Evolutionary conservation across 1,140 invertebrate genomes (phyloP).

Genomic region (Philotrypesis tridentata): DNA sequence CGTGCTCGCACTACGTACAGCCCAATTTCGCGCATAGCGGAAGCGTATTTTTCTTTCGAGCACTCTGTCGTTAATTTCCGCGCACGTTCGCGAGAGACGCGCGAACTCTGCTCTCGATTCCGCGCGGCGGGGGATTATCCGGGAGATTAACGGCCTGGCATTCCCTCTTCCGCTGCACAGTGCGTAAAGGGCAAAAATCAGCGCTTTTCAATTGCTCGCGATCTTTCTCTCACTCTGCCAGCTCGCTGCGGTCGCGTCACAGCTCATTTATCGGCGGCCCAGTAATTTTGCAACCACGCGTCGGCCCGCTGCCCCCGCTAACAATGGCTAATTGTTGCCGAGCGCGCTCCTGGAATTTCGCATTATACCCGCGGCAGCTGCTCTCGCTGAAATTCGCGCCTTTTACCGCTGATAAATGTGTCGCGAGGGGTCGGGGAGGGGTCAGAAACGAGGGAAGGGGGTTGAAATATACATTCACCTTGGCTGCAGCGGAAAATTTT

Average conservation of each 20-base stretch:
- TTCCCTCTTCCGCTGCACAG: neutral
- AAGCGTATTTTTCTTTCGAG: neutral
- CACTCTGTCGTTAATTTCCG: neutral
- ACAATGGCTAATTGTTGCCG: slow-evolving; percentile 22
- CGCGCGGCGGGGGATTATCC: slow-evolving; percentile 21
- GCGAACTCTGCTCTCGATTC: no score
- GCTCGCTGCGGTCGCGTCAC: neutral
- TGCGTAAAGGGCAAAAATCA: slow-evolving; percentile 2
- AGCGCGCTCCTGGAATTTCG: neutral
- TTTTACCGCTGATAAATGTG: slow-evolving; percentile 2
- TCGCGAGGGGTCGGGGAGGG: no score
- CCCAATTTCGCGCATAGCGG: no score
- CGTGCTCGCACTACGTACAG: no score
- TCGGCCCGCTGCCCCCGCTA: neutral
- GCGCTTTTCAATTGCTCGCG: slow-evolving; percentile 20
- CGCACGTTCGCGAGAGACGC: neutral
- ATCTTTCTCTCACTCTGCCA: no score
- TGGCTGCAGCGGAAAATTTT: slow-evolving; percentile 5
- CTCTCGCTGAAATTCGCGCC: neutral
- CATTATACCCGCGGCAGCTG: neutral
- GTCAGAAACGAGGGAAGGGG: no score
- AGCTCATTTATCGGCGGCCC: neutral
- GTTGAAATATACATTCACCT: no score
- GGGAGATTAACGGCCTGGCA: slow-evolving; percentile 18
- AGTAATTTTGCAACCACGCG: slow-evolving; percentile 2